Base-by-base conservation (phyloP, 2,797 vertebrate species). In the Rhynchonycteris naso region DNA sequence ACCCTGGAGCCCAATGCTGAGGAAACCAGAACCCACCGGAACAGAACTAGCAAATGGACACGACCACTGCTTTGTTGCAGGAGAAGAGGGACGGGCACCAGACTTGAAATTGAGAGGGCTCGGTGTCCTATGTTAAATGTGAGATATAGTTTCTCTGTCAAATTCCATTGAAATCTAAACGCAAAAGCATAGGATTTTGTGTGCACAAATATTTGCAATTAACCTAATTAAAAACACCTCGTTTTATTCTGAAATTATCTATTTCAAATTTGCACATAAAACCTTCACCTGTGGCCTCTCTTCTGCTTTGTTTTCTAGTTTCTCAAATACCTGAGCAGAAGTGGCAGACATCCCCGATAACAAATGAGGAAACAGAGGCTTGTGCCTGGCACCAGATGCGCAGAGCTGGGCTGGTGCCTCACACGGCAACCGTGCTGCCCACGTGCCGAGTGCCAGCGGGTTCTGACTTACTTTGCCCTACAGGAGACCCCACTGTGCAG, bases 241-340 rank as follows among this genome's bases (percentile, higher is more conserved):
- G 13, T 52, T 78, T 88, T 58, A 88, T 28, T 63, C 83, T 12
- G 24, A 94, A 93, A 88, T 85, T 9, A 68, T 5, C 24, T 71
- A 47, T n/a, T 72, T 92, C 43, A 61, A 61, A 43, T 74, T n/a
- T 4, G 43, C 71, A 88, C 33, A 68, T 2, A 65, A 72, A 93
- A 74, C n/a, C 82, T 72, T 94, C 72, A 81, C n/a, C 56, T 89
- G 63, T 63, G 16, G 30, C 54, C 26, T 83, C 61, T 69, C 35
- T 90, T 84, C 59, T 85, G 28, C 58, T 61, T 13, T 43, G 13
- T 79, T 76, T 72, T 74, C 58, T 83, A 24, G 38, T 58, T 7
- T 86, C 47, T n/a, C 21, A 13, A 22, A 65, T n/a, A 7, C 61
- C 8, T 81, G 52, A 35, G 38, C 58, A 16, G 26, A 88, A 26